These are phyloP conservation scores for Oligia latruncula DNA, from an alignment of 2,888 invertebrate species.

Conservation along the genomic window DNA sequence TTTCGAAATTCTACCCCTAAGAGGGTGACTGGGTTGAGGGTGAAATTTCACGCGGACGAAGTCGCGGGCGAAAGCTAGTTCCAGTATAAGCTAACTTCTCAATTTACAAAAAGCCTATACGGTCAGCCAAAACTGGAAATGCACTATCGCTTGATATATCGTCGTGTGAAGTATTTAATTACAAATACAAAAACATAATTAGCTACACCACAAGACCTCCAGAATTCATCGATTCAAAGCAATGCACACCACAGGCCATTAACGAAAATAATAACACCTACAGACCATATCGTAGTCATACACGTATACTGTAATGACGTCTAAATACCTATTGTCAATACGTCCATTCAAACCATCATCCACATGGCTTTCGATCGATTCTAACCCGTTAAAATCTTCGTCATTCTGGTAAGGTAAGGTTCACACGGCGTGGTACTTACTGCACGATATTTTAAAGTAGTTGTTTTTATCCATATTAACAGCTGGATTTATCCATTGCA, in stretches of 20 bases:
- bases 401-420: neutral
- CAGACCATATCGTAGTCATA: neutral
- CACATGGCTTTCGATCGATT: slow-evolving; percentile 32
- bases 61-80: too few relatives aligned
- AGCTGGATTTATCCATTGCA: neutral
- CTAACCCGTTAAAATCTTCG: slow-evolving; percentile 17
- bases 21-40: too few relatives aligned
- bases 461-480: neutral
- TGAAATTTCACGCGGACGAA: too few relatives aligned
- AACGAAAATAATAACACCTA: neutral
- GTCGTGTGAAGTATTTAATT: too few relatives aligned
- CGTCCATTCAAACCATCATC: slow-evolving; percentile 17
- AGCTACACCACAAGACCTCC: neutral
- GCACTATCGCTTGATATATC: neutral
- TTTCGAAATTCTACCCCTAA: too few relatives aligned
- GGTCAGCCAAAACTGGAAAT: neutral
- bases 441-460: neutral
- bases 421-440: neutral
- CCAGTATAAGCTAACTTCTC: too few relatives aligned
- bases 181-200: neutral
- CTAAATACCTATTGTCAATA: slow-evolving; percentile 47
- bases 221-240: slow-evolving; percentile 12
- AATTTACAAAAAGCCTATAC: neutral
- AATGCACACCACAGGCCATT: slow-evolving; percentile 4
- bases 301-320: slow-evolving; percentile 13